Conservation (phyloP, 2,888 invertebrate genomes). For the Conomelus anceps region DNA sequence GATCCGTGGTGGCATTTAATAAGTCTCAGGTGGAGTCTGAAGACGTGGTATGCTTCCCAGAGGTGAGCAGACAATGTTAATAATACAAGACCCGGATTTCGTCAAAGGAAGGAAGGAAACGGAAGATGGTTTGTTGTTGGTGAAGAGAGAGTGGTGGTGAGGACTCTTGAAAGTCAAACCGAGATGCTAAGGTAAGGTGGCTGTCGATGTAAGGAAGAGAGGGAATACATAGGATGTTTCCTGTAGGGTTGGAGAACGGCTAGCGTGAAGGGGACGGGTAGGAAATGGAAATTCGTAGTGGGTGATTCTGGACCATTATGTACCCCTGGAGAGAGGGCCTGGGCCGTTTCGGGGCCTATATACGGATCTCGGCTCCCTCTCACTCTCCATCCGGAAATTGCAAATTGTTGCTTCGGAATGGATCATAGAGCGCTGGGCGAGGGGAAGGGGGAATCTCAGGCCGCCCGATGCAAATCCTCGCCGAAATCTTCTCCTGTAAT, state of each 20-base stretch:
- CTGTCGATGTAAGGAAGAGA: background rate
- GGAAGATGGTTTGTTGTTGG: background rate
- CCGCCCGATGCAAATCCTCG: background rate
- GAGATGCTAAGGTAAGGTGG: slow-evolving; percentile 24
- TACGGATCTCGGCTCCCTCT: slow-evolving; percentile 25
- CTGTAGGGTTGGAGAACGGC: background rate
- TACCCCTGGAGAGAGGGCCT: slow-evolving; percentile 29
- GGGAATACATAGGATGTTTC: background rate
- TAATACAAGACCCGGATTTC: background rate
- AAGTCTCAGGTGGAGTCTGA: background rate
- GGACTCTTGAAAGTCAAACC: slow-evolving; percentile 22
- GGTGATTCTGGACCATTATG: slow-evolving; percentile 27
- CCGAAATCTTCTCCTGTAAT: slow-evolving; percentile 9
- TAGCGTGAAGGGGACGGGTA: slow-evolving; percentile 6
- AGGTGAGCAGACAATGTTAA: background rate
- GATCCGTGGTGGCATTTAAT: background rate
- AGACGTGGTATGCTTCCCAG: background rate
- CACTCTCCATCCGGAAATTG: slow-evolving; percentile 23
- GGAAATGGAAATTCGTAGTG: slow-evolving; percentile 20
- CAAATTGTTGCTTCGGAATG: slow-evolving; percentile 28
- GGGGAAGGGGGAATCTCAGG: background rate
- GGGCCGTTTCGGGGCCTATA: slow-evolving; percentile 27
- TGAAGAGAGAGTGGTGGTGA: background rate
- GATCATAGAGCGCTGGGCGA: slow-evolving; percentile 7
- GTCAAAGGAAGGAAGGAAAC: slow-evolving; percentile 15